These are phyloP conservation scores for Ectemnius continuus DNA, from an alignment of 2,888 invertebrate genomes.

Conservation along the genomic window DNA sequence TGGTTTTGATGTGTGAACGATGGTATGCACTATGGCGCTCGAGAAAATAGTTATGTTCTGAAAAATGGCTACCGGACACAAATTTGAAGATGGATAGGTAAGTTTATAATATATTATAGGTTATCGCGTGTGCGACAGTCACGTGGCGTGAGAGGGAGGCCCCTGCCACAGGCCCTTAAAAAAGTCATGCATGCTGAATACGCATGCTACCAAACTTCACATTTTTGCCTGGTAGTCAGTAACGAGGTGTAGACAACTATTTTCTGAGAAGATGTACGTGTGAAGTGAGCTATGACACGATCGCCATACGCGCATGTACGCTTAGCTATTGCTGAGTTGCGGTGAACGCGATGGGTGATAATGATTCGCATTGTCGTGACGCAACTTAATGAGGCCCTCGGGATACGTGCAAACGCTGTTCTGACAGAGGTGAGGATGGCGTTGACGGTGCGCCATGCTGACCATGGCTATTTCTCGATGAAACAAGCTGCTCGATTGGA, in stretches of 20 bases:
- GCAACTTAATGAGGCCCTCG: slow-evolving; percentile 51
- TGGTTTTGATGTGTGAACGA: not conserved
- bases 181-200: no score
- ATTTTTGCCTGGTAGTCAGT: no score
- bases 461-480: slow-evolving; percentile 35
- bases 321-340: slow-evolving; percentile 22
- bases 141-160: no score
- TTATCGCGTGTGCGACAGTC: no score
- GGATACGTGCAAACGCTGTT: slow-evolving; percentile 52
- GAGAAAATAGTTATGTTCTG: no score
- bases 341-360: slow-evolving; percentile 52
- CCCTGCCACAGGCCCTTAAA: no score
- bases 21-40: no score
- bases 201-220: no score
- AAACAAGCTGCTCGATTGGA: slow-evolving; percentile 20
- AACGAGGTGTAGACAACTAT: no score
- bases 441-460: slow-evolving; percentile 50
- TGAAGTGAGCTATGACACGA: not conserved
- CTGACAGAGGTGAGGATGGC: slow-evolving; percentile 56
- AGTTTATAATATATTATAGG: no score
- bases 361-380: slow-evolving; percentile 55
- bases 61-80: no score
- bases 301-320: slow-evolving; percentile 20
- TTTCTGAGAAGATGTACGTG: not conserved
- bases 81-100: no score